Evolutionary conservation across 1,140 invertebrate genomes (phyloP).

Genomic region (Orchesella cincta): DNA sequence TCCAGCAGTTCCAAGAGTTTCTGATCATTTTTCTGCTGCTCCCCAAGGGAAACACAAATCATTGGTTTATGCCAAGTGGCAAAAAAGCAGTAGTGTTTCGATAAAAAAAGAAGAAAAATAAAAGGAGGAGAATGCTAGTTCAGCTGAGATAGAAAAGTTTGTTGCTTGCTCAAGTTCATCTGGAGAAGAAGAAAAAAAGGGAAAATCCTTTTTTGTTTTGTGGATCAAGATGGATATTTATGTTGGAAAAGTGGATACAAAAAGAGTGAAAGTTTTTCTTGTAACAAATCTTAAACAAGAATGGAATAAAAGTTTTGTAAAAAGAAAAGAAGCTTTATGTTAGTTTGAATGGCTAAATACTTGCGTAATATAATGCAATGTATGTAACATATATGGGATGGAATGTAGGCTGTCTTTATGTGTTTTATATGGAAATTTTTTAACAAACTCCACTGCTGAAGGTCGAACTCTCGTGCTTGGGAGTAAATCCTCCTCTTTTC

Average conservation of each 20-base stretch:
- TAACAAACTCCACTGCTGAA: too few species aligned
- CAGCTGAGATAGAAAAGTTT: too few species aligned
- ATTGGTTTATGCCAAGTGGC: not conserved
- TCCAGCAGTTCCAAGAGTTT: not conserved
- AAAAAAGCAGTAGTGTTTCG: not conserved
- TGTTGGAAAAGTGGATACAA: not conserved
- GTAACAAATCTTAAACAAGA: not conserved
- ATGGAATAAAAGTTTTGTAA: too few species aligned
- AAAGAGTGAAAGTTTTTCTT: not conserved
- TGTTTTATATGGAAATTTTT: too few species aligned
- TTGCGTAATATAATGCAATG: too few species aligned
- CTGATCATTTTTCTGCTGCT: not conserved
- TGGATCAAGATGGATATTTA: not conserved
- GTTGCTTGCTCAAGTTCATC: too few species aligned
- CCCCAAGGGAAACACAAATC: conserved; percentile 8
- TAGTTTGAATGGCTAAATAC: too few species aligned
- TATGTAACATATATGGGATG: too few species aligned
- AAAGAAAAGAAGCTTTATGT: too few species aligned
- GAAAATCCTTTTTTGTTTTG: not conserved
- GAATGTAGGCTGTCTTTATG: too few species aligned
- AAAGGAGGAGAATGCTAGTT: not conserved
- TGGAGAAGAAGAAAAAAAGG: not conserved
- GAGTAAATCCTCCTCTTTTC: too few species aligned
- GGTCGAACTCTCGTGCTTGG: too few species aligned
- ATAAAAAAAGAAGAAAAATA: not conserved